Evolutionary conservation across 1,140 invertebrate species (phyloP), one percentile per base, ranked within the genome.

Genomic region (Scaptomyza graminum): DNA sequence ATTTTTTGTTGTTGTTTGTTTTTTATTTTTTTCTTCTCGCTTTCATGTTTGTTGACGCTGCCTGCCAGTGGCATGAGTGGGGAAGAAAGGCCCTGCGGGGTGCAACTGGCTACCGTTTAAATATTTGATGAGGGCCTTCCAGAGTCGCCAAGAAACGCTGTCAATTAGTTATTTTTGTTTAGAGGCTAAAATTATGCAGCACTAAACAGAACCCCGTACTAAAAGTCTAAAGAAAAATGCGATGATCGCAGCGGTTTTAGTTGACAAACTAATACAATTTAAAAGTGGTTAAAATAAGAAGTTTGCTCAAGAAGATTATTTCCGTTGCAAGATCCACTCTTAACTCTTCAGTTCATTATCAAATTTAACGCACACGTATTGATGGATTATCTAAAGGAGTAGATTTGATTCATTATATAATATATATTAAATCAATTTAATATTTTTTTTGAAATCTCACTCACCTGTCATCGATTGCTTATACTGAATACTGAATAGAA

Each of bases 181-280:
- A 68, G 78, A 79, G 82, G 83, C 83, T 89, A 79, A 87, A 88
- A 88, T 88, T 87, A 87, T 88, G 84, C 83, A 79, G 79, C 83
- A 79, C 76, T 88, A 79, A 88, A 83, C 79, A 79, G 79, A 79
- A 60, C 46, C 74, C 63, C 49, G 51, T 81, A 70, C 74, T 85
- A 73, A 50, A 46, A 66, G 39, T 47, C 49, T 73, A 22, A 22
- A 22, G 18, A 22, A 3, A 22, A 0, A 22, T 22, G 18, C 18
- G 18, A 44, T 55, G 55, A 85, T 57, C 61, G 81, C 70, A 83
- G 11, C 1, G 28, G 65, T 61, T 9, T 37, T 37, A 34, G 28
- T 31, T 31, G 28, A n/a, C 18, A 22, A 22, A 22, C 4, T 22
- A 1, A 22, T 22, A 22, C 2, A 22, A 1, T 22, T 0, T 1